These are phyloP conservation scores for Crioceris asparagi DNA, from an alignment of 2,888 invertebrate species.

Conservation along the genomic window DNA sequence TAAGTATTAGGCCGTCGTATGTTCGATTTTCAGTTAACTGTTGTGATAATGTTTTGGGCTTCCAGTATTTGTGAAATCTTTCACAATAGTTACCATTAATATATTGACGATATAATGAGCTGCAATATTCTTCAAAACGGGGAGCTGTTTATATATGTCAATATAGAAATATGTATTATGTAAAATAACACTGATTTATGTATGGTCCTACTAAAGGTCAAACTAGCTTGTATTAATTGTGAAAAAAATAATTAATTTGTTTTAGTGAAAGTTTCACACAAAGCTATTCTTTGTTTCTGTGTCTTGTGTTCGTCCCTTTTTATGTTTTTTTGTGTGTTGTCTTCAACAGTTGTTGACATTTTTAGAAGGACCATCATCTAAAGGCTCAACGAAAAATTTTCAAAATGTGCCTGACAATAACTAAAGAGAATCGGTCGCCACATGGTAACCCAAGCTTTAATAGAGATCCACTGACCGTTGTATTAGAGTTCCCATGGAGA, in stretches of 20 bases:
- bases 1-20: constrained; percentile 17
- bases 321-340: not conserved
- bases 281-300: no score
- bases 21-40: constrained; percentile 1
- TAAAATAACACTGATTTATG: no score
- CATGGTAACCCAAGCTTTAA: not conserved
- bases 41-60: not conserved
- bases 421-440: not conserved
- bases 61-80: constrained; percentile 1
- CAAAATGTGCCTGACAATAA: not conserved
- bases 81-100: not conserved
- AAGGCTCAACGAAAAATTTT: no score
- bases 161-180: no score
- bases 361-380: no score
- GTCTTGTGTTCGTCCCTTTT: not conserved
- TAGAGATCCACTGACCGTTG: not conserved
- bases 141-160: no score
- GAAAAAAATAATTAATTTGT: no score
- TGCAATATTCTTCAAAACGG: no score
- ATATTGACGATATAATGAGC: not conserved
- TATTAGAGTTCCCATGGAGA: not conserved
- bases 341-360: no score
- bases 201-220: no score
- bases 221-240: no score
- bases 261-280: no score